Conservation (phyloP, 2,888 invertebrate genomes). For the Epsilonema sp. region DNA sequence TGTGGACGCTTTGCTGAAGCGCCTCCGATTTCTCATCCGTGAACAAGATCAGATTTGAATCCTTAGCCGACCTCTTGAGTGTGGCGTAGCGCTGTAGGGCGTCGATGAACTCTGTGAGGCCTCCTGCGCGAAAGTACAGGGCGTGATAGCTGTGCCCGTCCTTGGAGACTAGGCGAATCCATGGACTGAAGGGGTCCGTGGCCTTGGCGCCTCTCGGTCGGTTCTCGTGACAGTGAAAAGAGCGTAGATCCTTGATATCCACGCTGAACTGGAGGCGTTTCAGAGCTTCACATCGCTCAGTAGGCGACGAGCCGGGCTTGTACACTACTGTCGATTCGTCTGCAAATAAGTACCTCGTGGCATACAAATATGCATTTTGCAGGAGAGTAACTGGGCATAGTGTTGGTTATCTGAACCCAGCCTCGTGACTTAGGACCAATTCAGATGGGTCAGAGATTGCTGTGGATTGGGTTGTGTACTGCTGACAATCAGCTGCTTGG, state of each 20-base stretch:
- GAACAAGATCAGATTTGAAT: slow-evolving; percentile 50
- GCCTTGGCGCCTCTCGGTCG: background rate
- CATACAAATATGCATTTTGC: no score
- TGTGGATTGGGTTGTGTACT: no score
- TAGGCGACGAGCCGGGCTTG: no score
- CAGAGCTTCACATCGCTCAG: no score
- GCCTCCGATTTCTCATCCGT: slow-evolving; percentile 43
- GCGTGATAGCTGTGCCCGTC: slow-evolving; percentile 52
- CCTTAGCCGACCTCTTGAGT: slow-evolving; percentile 43
- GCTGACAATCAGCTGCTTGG: no score
- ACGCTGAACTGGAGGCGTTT: slow-evolving; percentile 14
- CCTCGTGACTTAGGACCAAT: no score
- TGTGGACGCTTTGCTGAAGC: slow-evolving; percentile 61
- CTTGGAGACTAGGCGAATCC: slow-evolving; percentile 42
- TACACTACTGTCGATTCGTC: no score
- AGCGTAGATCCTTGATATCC: slow-evolving; percentile 23
- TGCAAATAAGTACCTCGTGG: no score
- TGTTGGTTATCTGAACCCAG: no score
- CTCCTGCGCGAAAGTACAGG: slow-evolving; percentile 68
- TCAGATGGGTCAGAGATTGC: no score
- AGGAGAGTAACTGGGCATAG: no score
- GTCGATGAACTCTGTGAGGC: slow-evolving; percentile 51
- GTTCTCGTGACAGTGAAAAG: slow-evolving; percentile 18
- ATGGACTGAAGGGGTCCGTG: slow-evolving; percentile 7
- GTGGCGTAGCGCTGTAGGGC: slow-evolving; percentile 31